Percentiles rank a stretch among this genome's conserved stretches.
These are phyloP conservation scores for Stigmatopora argus DNA, from an alignment of 2,113 vertebrate species.

Conservation along the genomic window DNA sequence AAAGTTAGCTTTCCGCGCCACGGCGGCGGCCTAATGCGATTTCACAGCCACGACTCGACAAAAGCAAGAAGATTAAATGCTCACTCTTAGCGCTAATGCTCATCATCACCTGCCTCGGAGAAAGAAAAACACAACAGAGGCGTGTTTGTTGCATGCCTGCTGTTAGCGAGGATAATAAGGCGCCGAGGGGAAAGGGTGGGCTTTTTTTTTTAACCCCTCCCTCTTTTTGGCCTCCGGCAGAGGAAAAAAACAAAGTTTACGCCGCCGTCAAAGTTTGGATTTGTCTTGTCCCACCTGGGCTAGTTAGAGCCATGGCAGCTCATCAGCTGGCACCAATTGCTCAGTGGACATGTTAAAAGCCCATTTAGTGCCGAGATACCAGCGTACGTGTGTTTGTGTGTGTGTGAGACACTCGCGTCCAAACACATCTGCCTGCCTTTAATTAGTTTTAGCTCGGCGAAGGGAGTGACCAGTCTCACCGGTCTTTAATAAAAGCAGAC, in stretches of 20 bases:
- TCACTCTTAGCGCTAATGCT: conserved; percentile 45
- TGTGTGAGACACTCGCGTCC: conserved; percentile 42
- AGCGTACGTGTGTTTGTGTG: conserved; percentile 21
- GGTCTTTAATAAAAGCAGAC: conserved; percentile 64
- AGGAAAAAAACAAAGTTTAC: conserved; percentile 39
- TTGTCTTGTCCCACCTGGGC: conserved; percentile 38
- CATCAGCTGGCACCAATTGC: conserved; percentile 46
- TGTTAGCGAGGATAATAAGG: conserved; percentile 46
- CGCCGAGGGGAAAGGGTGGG: conserved; percentile 19
- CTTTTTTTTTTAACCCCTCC: conserved; percentile 22
- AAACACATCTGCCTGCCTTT: conserved; percentile 67
- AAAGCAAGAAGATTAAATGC: conserved; percentile 64
- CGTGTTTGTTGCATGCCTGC: conserved; percentile 17
- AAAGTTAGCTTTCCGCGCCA: conserved; percentile 40
- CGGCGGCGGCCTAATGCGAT: conserved; percentile 42
- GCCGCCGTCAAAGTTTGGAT: conserved; percentile 23
- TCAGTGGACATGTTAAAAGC: conserved; percentile 50
- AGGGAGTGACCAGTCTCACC: conserved; percentile 49
- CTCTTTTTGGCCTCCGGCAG: conserved; percentile 17
- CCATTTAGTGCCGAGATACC: conserved; percentile 18
- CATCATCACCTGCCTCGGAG: conserved; percentile 56
- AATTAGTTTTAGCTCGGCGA: conserved; percentile 68
- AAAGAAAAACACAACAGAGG: conserved; percentile 36
- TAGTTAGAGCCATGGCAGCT: conserved; percentile 41
- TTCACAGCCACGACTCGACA: conserved; percentile 34